Conservation (phyloP, 2,888 invertebrate species). For the Tenthredo livida region DNA sequence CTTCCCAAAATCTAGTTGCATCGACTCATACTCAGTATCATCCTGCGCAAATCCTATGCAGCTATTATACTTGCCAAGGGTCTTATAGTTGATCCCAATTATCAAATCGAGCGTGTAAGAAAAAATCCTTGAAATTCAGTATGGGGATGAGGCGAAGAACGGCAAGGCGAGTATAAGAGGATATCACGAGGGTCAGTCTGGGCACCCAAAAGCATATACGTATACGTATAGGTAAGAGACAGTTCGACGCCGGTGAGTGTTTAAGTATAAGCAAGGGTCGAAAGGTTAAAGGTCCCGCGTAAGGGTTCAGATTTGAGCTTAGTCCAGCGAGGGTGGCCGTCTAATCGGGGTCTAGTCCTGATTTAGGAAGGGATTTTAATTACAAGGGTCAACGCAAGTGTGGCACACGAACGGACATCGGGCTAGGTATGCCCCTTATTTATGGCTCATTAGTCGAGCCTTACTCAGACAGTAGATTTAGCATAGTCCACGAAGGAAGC, state of each 20-base stretch:
- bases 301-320: conserved; percentile 63
- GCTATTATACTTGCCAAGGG: neutral
- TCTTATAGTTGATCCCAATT: conserved; percentile 32
- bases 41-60: neutral
- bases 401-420: conserved; percentile 51
- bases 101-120: conserved; percentile 50
- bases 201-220: neutral
- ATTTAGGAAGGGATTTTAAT: conserved; percentile 76
- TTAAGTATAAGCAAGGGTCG: conserved; percentile 53
- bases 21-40: neutral
- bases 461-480: conserved; percentile 68
- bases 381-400: conserved; percentile 72
- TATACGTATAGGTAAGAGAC: conserved; percentile 23
- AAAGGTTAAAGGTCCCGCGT: conserved; percentile 51
- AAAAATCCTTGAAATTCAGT: conserved; percentile 33
- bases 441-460: conserved; percentile 72
- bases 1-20: neutral
- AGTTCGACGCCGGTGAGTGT: conserved; percentile 26
- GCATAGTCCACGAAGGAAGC: conserved; percentile 47
- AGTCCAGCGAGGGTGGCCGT: conserved; percentile 63
- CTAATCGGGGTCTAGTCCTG: conserved; percentile 73
- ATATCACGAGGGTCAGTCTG: conserved; percentile 5
- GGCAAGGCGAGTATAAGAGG: neutral
- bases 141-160: neutral
- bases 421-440: conserved; percentile 68